phyloP scores from a whole-genome alignment of 2,113 vertebrate genomes.

The Vidua chalybeata region DNA sequence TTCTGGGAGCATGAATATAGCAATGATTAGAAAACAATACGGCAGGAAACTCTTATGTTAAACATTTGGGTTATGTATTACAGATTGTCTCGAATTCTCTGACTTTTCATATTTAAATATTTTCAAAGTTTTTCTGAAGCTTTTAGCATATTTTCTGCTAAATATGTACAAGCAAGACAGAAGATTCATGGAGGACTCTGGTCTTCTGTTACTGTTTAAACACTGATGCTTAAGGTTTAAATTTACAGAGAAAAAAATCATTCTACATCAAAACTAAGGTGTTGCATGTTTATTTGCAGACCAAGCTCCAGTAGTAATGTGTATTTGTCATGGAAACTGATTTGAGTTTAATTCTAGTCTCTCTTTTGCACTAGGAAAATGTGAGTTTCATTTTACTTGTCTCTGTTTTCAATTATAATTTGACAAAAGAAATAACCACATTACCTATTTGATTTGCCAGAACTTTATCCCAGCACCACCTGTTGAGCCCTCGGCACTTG shows the following conservation, averaged over 20 bases:
- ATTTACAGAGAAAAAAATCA: neutral
- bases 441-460: conserved; percentile 80
- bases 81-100: conserved; percentile 26
- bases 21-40: conserved; percentile 45
- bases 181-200: neutral
- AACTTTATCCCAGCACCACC: conserved; percentile 78
- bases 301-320: conserved; percentile 40
- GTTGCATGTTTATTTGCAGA: conserved; percentile 46
- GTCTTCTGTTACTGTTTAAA: neutral
- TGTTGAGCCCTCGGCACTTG: conserved; percentile 75
- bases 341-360: conserved; percentile 58
- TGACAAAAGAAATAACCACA: conserved; percentile 79
- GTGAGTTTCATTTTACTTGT: conserved; percentile 71
- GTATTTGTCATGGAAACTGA: conserved; percentile 66
- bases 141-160: conserved; percentile 15
- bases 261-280: conserved; percentile 54
- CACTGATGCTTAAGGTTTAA: conserved; percentile 21
- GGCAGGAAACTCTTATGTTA: conserved; percentile 41
- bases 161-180: neutral
- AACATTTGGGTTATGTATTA: conserved; percentile 18
- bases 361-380: conserved; percentile 66
- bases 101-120: conserved; percentile 15
- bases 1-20: neutral
- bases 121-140: conserved; percentile 9
- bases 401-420: conserved; percentile 81